Evolutionary conservation across 2,113 vertebrate genomes (phyloP).

Genomic region (Cettia cetti): DNA sequence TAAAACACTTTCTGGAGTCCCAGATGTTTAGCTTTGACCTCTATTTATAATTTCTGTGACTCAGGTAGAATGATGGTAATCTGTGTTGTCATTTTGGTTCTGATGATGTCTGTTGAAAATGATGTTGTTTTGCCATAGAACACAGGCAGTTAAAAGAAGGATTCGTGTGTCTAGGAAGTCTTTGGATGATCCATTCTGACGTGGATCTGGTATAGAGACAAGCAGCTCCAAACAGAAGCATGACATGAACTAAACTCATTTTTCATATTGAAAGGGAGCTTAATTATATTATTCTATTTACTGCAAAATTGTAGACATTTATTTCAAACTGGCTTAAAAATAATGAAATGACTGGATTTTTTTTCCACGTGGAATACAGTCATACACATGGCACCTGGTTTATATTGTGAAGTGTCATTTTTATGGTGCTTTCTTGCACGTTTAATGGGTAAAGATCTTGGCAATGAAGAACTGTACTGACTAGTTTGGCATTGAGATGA

Average conservation of each 20-base stretch:
- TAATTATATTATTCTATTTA: not conserved
- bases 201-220: rapidly evolving
- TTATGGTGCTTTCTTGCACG: not conserved
- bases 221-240: not conserved
- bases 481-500: not conserved
- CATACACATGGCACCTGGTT: not conserved
- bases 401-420: not conserved
- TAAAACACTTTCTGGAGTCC: not conserved
- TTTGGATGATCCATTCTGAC: not conserved
- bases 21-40: not conserved
- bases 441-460: not conserved
- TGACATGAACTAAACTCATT: not conserved
- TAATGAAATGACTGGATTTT: not conserved
- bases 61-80: not conserved
- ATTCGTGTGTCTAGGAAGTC: not conserved
- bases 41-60: not conserved
- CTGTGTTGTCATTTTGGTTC: not conserved
- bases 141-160: not conserved
- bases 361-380: not conserved
- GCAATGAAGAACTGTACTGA: not conserved
- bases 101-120: not conserved
- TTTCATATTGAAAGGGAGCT: not conserved
- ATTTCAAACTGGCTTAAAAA: not conserved
- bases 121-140: not conserved
- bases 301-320: not conserved